Conservation (phyloP, 2,797 vertebrate species). For the Australoheros facetus region DNA sequence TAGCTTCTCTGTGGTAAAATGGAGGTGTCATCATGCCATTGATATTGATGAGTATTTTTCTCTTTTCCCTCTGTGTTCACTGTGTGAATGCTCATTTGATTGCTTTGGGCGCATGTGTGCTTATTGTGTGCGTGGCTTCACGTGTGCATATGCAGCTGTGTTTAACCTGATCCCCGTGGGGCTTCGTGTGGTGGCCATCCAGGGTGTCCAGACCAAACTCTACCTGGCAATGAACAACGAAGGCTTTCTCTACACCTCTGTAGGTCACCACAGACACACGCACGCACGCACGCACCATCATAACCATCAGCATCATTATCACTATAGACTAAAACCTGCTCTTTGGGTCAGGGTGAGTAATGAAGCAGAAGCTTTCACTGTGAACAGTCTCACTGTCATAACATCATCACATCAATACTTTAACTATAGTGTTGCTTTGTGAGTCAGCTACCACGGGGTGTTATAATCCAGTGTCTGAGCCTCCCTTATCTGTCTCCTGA, state of each 20-base stretch:
- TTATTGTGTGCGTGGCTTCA: not conserved
- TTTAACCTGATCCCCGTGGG: constrained; percentile 99
- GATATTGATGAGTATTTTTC: constrained; percentile 44
- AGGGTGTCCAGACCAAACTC: constrained; percentile 97
- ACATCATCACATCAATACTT: constrained; percentile 52
- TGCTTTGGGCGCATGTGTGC: constrained; percentile 18
- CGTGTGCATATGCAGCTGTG: constrained; percentile 69
- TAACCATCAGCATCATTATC: constrained; percentile 6
- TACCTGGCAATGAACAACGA: constrained; percentile 99
- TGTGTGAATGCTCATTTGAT: constrained; percentile 19
- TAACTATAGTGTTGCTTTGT: constrained; percentile 33
- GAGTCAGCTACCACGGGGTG: constrained; percentile 40
- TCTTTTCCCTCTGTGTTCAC: constrained; percentile 20
- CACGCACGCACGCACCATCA: not conserved
- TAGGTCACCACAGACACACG: constrained; percentile 76
- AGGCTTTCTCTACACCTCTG: constrained; percentile 97
- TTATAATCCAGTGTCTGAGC: constrained; percentile 41
- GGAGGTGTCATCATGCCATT: constrained; percentile 36
- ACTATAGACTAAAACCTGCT: not conserved
- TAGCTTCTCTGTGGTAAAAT: constrained; percentile 44
- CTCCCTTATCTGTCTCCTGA: constrained; percentile 45
- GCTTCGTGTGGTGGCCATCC: constrained; percentile 98
- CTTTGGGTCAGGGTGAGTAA: constrained; percentile 27
- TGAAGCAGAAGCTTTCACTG: constrained; percentile 37
- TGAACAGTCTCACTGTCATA: constrained; percentile 43